These are phyloP conservation scores for Caenorhabditis parvicauda DNA, from an alignment of 2,888 invertebrate genomes.

Conservation along the genomic window DNA sequence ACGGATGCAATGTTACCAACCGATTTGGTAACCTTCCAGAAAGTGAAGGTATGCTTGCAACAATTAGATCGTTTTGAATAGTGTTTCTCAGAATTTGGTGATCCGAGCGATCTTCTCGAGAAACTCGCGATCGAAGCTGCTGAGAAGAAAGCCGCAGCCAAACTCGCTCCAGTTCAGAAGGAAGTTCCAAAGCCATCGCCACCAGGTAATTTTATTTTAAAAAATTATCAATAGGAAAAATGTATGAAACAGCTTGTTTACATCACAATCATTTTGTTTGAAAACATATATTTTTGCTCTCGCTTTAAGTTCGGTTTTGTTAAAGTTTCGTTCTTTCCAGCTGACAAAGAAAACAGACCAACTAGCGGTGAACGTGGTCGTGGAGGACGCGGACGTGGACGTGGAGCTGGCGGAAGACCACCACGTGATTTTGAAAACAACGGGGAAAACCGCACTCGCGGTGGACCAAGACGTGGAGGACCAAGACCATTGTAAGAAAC, in stretches of 20 bases:
- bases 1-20: constrained; percentile 53
- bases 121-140: constrained; percentile 29
- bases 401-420: constrained; percentile 39
- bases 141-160: constrained; percentile 37
- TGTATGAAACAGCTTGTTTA: not conserved
- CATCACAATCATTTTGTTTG: not conserved
- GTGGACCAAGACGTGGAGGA: constrained; percentile 38
- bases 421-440: constrained; percentile 28
- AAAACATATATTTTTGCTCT: not conserved
- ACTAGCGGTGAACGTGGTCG: constrained; percentile 42
- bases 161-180: constrained; percentile 23
- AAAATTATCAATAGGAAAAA: not conserved
- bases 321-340: constrained; percentile 5
- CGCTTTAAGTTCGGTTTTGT: too few relatives aligned
- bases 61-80: not conserved
- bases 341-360: constrained; percentile 16
- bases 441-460: constrained; percentile 25
- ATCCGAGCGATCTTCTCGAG: constrained; percentile 48
- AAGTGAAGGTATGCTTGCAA: constrained; percentile 20
- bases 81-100: constrained; percentile 44
- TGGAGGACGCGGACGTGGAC: constrained; percentile 48
- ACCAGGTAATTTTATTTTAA: not conserved
- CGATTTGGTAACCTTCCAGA: constrained; percentile 52
- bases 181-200: too few relatives aligned
- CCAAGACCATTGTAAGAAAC: constrained; percentile 24